Evolutionary conservation across 2,888 invertebrate species (phyloP).

Genomic region (Pheosia gnoma): DNA sequence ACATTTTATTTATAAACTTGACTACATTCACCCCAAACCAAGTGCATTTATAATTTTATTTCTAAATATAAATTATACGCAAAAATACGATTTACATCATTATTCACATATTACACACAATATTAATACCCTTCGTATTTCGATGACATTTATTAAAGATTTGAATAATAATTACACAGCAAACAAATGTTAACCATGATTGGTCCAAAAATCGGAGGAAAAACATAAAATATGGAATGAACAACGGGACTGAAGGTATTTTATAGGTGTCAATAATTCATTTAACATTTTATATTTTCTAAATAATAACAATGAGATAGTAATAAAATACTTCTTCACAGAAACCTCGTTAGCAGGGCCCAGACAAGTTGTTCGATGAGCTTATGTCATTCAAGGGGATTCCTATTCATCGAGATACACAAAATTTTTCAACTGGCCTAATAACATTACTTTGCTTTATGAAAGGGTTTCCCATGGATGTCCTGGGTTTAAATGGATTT

Average conservation of each 20-base stretch:
- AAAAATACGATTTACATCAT: background rate
- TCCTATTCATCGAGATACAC: too few relatives aligned
- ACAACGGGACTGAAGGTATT: conserved; percentile 12
- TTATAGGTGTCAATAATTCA: conserved; percentile 4
- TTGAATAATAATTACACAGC: conserved; percentile 12
- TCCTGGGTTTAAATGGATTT: too few relatives aligned
- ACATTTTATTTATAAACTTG: conserved; percentile 75
- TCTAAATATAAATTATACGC: conserved; percentile 45
- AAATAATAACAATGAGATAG: too few relatives aligned
- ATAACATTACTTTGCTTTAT: too few relatives aligned
- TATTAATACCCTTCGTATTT: conserved; percentile 18
- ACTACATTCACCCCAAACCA: conserved; percentile 82
- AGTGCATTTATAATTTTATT: conserved; percentile 65
- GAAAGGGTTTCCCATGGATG: too few relatives aligned
- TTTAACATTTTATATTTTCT: background rate
- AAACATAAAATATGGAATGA: conserved; percentile 10
- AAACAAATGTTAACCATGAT: conserved; percentile 9
- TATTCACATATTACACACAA: conserved; percentile 11
- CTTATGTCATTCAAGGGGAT: too few relatives aligned
- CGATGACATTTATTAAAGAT: conserved; percentile 5
- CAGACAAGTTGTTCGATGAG: too few relatives aligned
- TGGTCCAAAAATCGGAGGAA: conserved; percentile 3
- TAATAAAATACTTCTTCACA: too few relatives aligned
- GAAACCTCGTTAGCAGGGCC: too few relatives aligned
- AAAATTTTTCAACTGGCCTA: too few relatives aligned